A percentile compares a stretch with the other conserved stretches of the same genome.
phyloP scores from a whole-genome alignment of 2,888 invertebrate genomes.

The Melanophora roralis region DNA sequence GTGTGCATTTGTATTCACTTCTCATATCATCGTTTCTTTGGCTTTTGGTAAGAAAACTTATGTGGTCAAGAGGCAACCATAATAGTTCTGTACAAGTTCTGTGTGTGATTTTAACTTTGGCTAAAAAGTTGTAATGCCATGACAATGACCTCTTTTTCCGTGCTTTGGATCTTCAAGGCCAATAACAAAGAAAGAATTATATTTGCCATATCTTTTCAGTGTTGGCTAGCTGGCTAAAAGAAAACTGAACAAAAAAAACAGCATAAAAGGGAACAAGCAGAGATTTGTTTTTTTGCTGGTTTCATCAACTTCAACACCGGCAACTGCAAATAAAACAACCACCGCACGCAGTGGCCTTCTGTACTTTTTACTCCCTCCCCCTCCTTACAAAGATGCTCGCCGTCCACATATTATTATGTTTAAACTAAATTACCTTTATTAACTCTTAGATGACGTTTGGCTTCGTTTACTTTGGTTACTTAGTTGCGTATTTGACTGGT shows the following conservation, averaged over 20 bases:
- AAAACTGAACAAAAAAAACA: neutral
- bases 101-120: constrained; percentile 46
- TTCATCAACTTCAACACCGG: constrained; percentile 35
- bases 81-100: no score
- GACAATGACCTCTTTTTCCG: constrained; percentile 74
- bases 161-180: constrained; percentile 73
- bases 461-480: constrained; percentile 35
- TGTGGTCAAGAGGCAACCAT: constrained; percentile 2
- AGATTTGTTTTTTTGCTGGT: constrained; percentile 43
- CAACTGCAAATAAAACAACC: constrained; percentile 40
- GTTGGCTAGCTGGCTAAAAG: neutral
- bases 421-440: constrained; percentile 57
- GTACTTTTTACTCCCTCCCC: constrained; percentile 3
- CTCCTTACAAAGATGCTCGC: neutral
- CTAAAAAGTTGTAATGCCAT: constrained; percentile 65
- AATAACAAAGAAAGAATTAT: constrained; percentile 69
- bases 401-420: constrained; percentile 1
- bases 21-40: neutral
- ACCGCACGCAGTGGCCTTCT: constrained; percentile 47
- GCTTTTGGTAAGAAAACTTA: constrained; percentile 22
- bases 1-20: neutral
- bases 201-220: constrained; percentile 46
- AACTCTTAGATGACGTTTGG: constrained; percentile 52
- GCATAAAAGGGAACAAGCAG: constrained; percentile 39
- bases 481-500: constrained; percentile 22